Conservation (phyloP, 2,888 invertebrate genomes). For the Cerastis rubricosa region DNA sequence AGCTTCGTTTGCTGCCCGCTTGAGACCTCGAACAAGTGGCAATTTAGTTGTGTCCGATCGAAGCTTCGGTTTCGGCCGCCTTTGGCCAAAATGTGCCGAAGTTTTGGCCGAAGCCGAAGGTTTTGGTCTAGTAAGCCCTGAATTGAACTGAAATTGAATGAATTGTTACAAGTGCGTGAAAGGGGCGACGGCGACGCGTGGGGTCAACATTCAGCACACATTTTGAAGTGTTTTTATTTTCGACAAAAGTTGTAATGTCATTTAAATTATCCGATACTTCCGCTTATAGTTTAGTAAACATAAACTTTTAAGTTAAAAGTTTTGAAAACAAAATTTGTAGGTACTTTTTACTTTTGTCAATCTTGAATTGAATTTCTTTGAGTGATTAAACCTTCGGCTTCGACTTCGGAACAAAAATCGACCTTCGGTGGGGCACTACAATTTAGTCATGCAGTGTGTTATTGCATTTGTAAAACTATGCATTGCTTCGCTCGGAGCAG, state of each 20-base stretch:
- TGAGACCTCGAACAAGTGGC: not conserved
- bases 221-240: not conserved
- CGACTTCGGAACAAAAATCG: too few relatives aligned
- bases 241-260: too few relatives aligned
- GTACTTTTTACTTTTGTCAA: not conserved
- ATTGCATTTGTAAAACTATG: not conserved
- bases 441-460: too few relatives aligned
- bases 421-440: too few relatives aligned
- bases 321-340: not conserved
- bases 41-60: not conserved
- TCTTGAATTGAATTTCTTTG: not conserved
- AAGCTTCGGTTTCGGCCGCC: too few relatives aligned
- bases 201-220: not conserved
- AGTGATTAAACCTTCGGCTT: too few relatives aligned
- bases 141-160: not conserved
- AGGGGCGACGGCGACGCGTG: too few relatives aligned
- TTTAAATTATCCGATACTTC: too few relatives aligned
- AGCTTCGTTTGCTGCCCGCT: not conserved
- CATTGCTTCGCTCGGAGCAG: not conserved
- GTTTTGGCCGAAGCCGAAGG: too few relatives aligned
- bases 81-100: not conserved
- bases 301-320: too few relatives aligned
- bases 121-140: not conserved
- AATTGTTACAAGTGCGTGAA: not conserved
- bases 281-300: too few relatives aligned